Base-by-base conservation (phyloP, 2,797 vertebrate genomes). In the Melopsittacus undulatus region DNA sequence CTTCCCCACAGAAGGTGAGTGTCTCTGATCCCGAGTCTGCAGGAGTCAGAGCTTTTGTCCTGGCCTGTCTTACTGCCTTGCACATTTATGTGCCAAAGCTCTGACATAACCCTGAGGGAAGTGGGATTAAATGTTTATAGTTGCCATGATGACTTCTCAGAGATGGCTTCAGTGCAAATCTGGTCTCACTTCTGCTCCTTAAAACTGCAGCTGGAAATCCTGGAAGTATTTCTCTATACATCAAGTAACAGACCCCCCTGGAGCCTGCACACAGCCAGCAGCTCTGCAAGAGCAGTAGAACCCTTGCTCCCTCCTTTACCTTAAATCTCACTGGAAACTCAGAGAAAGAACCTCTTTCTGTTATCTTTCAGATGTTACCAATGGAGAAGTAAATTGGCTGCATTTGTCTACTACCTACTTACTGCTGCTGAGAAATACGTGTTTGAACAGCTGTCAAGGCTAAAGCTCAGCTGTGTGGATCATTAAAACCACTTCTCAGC, bases 401-500 rank as follows among this genome's bases (percentile, higher is more conserved):
- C 59, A 29, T 61, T 81, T 76, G 46, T 95, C 93, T 94, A 79
- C 93, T 95, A 94, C 87, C 93, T 79, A 86, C 62, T 69, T 56
- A n/a, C 22, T 0, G 7, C 64, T 83, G 88, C 95, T 94, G 91
- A 93, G 94, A 96, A 97, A 86, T 86, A 73, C 2, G 2, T 91
- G 63, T 90, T 92, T 97, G 91, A 96, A 69, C 77, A 89, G 84
- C 87, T 84, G 91, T 89, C 57, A 89, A 30, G 45, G 77, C 67
- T 90, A 92, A 94, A 92, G 74, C 82, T 95, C 94, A 51, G 89
- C 87, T 84, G 67, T 11, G 32, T 83, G 91, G 90, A 94, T 95
- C 96, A 96, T 96, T 89, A 96, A 92, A 95, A 92, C 83, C 49
- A 68, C 87, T 96, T 93, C 89, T 94, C 51, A 83, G 61, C 76